Evolutionary conservation across 2,113 vertebrate genomes (phyloP), one percentile per base, ranked within the genome.

Genomic region (Castor canadensis): DNA sequence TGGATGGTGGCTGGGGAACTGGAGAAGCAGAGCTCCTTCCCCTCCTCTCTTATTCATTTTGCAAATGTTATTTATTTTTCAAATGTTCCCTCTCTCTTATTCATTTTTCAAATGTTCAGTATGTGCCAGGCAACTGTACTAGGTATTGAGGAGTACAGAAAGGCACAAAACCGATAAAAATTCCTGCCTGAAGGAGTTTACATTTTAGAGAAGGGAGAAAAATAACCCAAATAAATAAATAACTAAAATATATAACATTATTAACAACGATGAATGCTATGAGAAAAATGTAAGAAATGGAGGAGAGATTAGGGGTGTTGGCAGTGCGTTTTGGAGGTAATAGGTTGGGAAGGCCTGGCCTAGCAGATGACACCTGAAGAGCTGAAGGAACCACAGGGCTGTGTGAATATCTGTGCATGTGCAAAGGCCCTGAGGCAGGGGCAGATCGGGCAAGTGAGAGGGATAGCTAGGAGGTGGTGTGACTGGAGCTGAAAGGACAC

Each of bases 51-150:
- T 28, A 93, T 81, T 88, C 92, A 88, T 82, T 88, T 93, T 88
- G 81, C 85, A 88, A 88, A 88, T 64, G 92, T 73, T 93, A 81
- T 88, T 93, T 82, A 88, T 93, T 81, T 88, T 93, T 82, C 85
- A 88, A 88, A 82, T 87, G 67, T 77, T 67, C 49, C 26, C 19
- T 38, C 9, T 8, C 62, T 40, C 76, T 32, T 28, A 54, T 77
- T 85, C 52, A 89, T 88, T 95, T 96, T 82, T 91, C 93, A 93
- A 45, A 40, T n/a, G 35, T 60, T 88, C 77, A 47, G 0, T 85
- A 32, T 40, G 52, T 62, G 35, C 90, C 93, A 73, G 84, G 66
- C n/a, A 86, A 58, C 77, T 47, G 8, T 58, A 69, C 49, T 62
- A 77, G 43, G 82, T 60, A 32, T 26, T 7, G 26, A 92, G 76